These are phyloP conservation scores for Dyspetes luteomarginatus DNA, from an alignment of 2,888 invertebrate genomes.

Conservation along the genomic window DNA sequence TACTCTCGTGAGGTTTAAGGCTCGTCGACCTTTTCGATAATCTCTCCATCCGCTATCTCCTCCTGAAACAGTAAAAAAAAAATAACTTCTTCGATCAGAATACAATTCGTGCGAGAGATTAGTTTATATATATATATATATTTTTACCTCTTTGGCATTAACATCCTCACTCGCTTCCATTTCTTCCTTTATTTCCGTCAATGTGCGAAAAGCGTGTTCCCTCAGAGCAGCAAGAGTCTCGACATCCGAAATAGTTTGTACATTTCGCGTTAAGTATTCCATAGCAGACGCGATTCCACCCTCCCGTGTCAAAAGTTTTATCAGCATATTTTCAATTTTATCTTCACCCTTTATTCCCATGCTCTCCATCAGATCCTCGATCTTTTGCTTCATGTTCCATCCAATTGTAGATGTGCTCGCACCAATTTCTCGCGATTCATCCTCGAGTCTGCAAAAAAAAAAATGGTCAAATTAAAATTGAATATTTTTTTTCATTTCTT, in stretches of 20 bases:
- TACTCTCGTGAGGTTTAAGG: too few species aligned
- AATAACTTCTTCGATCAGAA: neutral
- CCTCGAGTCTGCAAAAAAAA: slow-evolving; percentile 48
- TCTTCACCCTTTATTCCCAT: slow-evolving; percentile 62
- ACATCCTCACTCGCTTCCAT: slow-evolving; percentile 39
- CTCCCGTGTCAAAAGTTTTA: slow-evolving; percentile 59
- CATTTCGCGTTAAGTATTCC: slow-evolving; percentile 63
- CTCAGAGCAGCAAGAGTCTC: slow-evolving; percentile 61
- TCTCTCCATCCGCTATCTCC: neutral
- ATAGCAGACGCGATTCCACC: slow-evolving; percentile 50
- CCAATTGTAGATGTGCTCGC: slow-evolving; percentile 34
- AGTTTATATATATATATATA: too few species aligned
- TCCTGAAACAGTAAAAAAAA: slow-evolving; percentile 14
- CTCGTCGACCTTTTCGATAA: neutral
- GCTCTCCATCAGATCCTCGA: slow-evolving; percentile 65
- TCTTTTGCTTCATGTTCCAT: slow-evolving; percentile 61
- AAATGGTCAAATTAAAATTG: neutral
- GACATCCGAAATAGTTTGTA: slow-evolving; percentile 52
- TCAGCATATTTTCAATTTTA: slow-evolving; percentile 49
- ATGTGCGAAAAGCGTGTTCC: slow-evolving; percentile 61
- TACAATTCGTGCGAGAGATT: too few species aligned
- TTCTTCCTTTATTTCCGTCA: slow-evolving; percentile 65
- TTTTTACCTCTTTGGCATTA: neutral
- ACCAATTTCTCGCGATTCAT: slow-evolving; percentile 55
- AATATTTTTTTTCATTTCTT: neutral